Percentiles rank a stretch among this genome's conserved stretches.
Conservation (phyloP, 2,888 invertebrate genomes). For the Troides aeacus region DNA sequence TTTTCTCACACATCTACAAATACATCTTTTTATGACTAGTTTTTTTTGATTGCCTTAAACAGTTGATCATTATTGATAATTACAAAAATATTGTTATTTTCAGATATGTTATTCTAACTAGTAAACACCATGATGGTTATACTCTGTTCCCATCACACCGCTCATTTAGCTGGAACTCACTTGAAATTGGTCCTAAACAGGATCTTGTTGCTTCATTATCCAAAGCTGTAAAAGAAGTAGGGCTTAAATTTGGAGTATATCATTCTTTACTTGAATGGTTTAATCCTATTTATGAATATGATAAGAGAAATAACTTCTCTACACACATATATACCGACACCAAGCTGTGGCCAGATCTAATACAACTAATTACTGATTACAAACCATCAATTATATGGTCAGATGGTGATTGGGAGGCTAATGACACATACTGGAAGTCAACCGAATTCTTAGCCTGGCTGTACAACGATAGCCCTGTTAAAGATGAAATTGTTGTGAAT, state of each 20-base stretch:
- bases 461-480: conserved; percentile 94
- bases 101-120: conserved; percentile 90
- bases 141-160: conserved; percentile 90
- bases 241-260: conserved; percentile 89
- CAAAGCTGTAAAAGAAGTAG: conserved; percentile 81
- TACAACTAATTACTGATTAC: conserved; percentile 85
- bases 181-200: conserved; percentile 87
- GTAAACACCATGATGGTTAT: conserved; percentile 94
- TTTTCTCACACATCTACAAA: neutral
- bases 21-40: neutral
- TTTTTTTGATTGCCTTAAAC: neutral
- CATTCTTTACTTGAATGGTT: conserved; percentile 94
- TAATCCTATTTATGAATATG: conserved; percentile 88
- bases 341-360: conserved; percentile 89
- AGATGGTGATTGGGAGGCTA: conserved; percentile 96
- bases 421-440: conserved; percentile 90
- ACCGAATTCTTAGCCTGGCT: conserved; percentile 93
- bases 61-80: neutral
- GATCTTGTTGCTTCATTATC: conserved; percentile 90
- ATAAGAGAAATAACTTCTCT: conserved; percentile 82
- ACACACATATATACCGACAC: conserved; percentile 83
- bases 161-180: conserved; percentile 91
- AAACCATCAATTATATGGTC: conserved; percentile 92
- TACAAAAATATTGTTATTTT: neutral
- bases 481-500: conserved; percentile 92